Base-by-base conservation (phyloP, 1,140 invertebrate genomes). In the Drosophila varians region DNA sequence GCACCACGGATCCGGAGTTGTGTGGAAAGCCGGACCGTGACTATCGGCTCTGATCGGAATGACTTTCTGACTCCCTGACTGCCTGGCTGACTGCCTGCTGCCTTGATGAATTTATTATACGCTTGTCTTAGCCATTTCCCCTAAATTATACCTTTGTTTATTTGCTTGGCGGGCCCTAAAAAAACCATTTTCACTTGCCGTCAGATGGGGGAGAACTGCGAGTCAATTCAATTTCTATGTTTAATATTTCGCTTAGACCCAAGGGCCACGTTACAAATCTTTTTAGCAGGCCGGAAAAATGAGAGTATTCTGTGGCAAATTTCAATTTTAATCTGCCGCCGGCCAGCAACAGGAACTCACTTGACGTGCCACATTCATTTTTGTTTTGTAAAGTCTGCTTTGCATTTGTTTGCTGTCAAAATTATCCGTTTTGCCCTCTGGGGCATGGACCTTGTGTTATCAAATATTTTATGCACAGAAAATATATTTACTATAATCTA, bases 21-120 rank as follows among this genome's bases (percentile, higher is more conserved):
- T 65, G 65, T 75, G 79, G 79, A 86, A 86, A 84, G 79, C 65
- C 64, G 57, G 48, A 60, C 66, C 82, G 80, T 86, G 82, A 84
- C 70, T 74, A 66, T 57, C 80, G 45, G 36, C 40, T 47, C 43
- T 12, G 54, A 68, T 72, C 47, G 45, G 64, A 45, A 36, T 52
- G 28, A 16, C 51, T 43, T 46, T 34, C 40, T 69, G 57, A 28
- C 61, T 26, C 9, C 47, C n/a, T 52, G 26, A n/a, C 49, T 42
- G 53, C 31, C 38, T 69, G 56, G 26, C 60, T 26, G 46, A 57
- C 61, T 64, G 57, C 49, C 54, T 57, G 65, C 47, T 57, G 68
- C 34, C 46, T 64, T 87, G 77, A 82, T 82, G 74, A 87, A 87
- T 87, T 87, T 87, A 87, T 87, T 87, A 75, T 74, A 65, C 57